Evolutionary conservation across 2,113 vertebrate genomes (phyloP).

Genomic region (Macroglossus sobrinus): DNA sequence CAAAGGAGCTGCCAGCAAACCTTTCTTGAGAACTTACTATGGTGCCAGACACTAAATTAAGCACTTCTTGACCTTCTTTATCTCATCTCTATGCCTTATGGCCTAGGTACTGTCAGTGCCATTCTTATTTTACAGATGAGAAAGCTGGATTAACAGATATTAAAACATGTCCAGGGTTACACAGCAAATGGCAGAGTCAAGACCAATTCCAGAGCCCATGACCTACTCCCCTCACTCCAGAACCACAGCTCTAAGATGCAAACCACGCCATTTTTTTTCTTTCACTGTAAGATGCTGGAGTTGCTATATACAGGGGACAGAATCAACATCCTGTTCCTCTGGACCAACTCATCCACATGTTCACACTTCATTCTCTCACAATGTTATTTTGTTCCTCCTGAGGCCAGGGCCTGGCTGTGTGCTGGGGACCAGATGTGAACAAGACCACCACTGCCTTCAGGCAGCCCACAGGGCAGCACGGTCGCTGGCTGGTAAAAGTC

Average conservation of each 20-base stretch:
- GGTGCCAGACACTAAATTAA: neutral
- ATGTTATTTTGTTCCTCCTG: neutral
- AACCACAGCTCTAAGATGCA: neutral
- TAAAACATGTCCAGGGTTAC: neutral
- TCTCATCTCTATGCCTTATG: neutral
- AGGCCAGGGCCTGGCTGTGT: neutral
- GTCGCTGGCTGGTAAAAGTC: neutral
- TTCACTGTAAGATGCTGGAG: neutral
- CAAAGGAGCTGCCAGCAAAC: neutral
- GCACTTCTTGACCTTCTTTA: neutral
- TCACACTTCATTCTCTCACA: neutral
- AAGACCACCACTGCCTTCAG: neutral
- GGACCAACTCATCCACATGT: neutral
- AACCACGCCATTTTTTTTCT: neutral
- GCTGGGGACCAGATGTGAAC: neutral
- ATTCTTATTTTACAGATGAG: neutral
- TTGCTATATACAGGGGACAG: neutral
- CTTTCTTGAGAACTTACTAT: neutral
- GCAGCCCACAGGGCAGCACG: fast-evolving
- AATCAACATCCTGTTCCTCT: neutral
- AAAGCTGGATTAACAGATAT: neutral
- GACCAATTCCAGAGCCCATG: neutral
- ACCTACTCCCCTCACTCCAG: neutral
- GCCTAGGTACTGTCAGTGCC: neutral
- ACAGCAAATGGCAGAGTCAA: neutral